Evolutionary conservation across 2,113 vertebrate species (phyloP).

Genomic region (Dipodomys spectabilis): DNA sequence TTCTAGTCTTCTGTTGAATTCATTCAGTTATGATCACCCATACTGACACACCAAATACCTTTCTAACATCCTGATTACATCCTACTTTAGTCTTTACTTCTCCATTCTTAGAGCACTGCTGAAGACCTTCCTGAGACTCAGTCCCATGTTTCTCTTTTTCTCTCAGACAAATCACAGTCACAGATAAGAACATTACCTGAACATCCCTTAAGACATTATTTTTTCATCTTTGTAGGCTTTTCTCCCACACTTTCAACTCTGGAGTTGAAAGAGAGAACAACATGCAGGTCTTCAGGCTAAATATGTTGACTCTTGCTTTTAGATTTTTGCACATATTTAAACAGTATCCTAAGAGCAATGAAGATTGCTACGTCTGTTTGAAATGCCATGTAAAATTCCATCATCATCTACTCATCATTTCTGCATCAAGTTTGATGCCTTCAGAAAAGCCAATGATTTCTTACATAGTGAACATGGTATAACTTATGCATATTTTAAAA

Average conservation of each 20-base stretch:
- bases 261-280: background rate
- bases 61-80: background rate
- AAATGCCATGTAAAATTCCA: background rate
- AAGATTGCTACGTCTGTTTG: background rate
- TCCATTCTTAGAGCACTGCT: background rate
- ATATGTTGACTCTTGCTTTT: background rate
- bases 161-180: background rate
- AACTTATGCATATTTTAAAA: background rate
- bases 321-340: background rate
- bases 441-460: background rate
- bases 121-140: background rate
- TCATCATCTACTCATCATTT: background rate
- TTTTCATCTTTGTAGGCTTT: background rate
- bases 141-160: background rate
- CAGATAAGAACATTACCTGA: background rate
- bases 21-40: background rate
- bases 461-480: background rate
- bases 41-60: background rate
- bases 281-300: background rate
- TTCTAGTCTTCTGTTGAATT: slow-evolving; percentile 3
- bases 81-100: background rate
- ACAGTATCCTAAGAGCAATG: background rate
- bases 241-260: background rate
- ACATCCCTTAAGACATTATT: background rate
- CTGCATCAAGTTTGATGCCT: background rate